phyloP scores from a whole-genome alignment of 23 tunicate genomes.

The Styela clava region DNA sequence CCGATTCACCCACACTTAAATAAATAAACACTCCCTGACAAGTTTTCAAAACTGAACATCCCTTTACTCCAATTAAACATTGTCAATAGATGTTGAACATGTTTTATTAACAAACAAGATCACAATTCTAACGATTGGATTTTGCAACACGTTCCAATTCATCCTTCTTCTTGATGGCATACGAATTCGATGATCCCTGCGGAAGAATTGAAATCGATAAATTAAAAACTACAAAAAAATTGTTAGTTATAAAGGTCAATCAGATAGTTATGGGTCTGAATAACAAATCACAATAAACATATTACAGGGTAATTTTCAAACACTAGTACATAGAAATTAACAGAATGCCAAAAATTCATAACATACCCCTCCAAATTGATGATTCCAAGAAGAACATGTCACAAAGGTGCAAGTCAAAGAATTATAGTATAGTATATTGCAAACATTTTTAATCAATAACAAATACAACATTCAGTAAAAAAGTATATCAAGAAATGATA shows the following conservation, averaged over 20 bases:
- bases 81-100: too few species aligned
- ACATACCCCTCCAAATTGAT: not conserved
- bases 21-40: too few species aligned
- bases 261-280: too few species aligned
- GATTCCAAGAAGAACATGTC: not conserved
- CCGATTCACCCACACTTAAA: too few species aligned
- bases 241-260: not conserved
- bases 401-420: too few species aligned
- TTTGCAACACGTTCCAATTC: slow-evolving; percentile 98
- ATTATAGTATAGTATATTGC: too few species aligned
- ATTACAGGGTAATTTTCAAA: too few species aligned
- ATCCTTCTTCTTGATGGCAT: slow-evolving; percentile 99
- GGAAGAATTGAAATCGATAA: not conserved
- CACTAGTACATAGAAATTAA: too few species aligned
- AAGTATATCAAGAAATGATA: not conserved
- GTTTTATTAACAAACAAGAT: not conserved
- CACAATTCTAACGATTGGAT: slow-evolving; percentile 85
- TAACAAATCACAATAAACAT: too few species aligned
- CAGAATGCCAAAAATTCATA: not conserved
- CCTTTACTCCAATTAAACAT: too few species aligned
- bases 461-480: not conserved
- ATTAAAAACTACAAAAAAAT: not conserved
- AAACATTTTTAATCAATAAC: not conserved
- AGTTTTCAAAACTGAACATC: too few species aligned
- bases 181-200: slow-evolving; percentile 91